phyloP scores from a whole-genome alignment of 2,888 invertebrate species.

The Patella pellucida region DNA sequence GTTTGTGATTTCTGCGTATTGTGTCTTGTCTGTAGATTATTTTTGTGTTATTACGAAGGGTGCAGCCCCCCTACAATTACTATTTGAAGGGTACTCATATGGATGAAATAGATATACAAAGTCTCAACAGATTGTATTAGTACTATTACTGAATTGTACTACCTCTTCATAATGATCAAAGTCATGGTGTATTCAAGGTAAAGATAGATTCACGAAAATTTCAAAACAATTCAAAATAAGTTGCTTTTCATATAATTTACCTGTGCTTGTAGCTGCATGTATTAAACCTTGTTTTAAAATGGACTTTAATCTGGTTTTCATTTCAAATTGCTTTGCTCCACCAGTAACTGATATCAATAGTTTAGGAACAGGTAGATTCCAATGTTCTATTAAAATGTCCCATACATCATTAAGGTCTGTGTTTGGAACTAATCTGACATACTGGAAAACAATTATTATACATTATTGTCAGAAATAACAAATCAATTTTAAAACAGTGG shows the following conservation, averaged over 20 bases:
- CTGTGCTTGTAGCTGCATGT: conserved; percentile 68
- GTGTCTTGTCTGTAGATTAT: too few relatives aligned
- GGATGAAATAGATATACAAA: too few relatives aligned
- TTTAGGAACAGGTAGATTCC: conserved; percentile 66
- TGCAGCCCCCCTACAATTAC: too few relatives aligned
- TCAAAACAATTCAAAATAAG: not conserved
- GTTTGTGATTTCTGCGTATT: too few relatives aligned
- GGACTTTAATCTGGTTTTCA: conserved; percentile 56
- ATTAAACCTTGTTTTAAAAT: conserved; percentile 67
- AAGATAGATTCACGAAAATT: not conserved
- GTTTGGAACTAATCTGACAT: conserved; percentile 55
- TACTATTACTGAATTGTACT: too few relatives aligned
- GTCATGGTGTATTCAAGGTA: not conserved
- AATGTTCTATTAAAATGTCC: conserved; percentile 61
- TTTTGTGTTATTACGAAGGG: too few relatives aligned
- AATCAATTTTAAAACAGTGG: too few relatives aligned
- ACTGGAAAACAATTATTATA: conserved; percentile 47
- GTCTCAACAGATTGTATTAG: too few relatives aligned
- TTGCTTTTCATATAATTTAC: conserved; percentile 40
- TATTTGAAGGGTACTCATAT: too few relatives aligned
- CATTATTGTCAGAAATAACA: not conserved
- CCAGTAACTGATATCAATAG: conserved; percentile 71
- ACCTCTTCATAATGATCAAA: too few relatives aligned
- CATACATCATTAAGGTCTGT: conserved; percentile 56
- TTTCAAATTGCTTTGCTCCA: conserved; percentile 68